Evolutionary conservation across 2,888 invertebrate genomes (phyloP).

Genomic region (Loripinus fragilis): DNA sequence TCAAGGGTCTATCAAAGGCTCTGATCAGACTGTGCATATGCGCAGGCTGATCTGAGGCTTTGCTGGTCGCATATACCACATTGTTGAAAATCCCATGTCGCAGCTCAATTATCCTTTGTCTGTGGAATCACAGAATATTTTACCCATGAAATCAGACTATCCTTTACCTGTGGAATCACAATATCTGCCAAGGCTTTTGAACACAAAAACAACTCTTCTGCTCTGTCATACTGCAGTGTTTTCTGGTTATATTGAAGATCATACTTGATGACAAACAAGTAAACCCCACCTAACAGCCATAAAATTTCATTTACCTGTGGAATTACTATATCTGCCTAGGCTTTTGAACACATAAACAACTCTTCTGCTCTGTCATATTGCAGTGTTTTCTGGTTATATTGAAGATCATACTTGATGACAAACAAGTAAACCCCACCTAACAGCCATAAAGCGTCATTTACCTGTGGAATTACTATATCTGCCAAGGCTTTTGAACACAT

Average conservation of each 20-base stretch:
- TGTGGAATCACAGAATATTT: too few relatives aligned
- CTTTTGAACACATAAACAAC: conserved; percentile 95
- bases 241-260: conserved; percentile 99
- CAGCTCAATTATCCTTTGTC: too few relatives aligned
- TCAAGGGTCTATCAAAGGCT: too few relatives aligned
- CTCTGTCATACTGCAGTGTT: conserved; percentile 89
- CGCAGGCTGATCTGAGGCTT: too few relatives aligned
- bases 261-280: too few relatives aligned
- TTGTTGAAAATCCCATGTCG: too few relatives aligned
- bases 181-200: conserved; percentile 99
- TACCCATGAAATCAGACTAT: too few relatives aligned
- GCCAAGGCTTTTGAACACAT: conserved; percentile 98
- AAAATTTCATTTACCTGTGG: conserved; percentile 96
- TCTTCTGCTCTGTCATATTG: conserved; percentile 86
- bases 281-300: too few relatives aligned
- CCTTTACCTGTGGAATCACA: conserved; percentile 97
- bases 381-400: conserved; percentile 98
- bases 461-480: conserved; percentile 99
- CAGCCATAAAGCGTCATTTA: too few relatives aligned
- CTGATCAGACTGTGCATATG: too few relatives aligned
- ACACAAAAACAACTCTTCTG: conserved; percentile 89
- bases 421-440: too few relatives aligned
- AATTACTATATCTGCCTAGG: conserved; percentile 99
- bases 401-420: conserved; percentile 98
- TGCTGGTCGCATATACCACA: too few relatives aligned